Evolutionary conservation across 2,888 invertebrate genomes (phyloP), one percentile per base, ranked within the genome.

Genomic region (Watsonalla binaria): DNA sequence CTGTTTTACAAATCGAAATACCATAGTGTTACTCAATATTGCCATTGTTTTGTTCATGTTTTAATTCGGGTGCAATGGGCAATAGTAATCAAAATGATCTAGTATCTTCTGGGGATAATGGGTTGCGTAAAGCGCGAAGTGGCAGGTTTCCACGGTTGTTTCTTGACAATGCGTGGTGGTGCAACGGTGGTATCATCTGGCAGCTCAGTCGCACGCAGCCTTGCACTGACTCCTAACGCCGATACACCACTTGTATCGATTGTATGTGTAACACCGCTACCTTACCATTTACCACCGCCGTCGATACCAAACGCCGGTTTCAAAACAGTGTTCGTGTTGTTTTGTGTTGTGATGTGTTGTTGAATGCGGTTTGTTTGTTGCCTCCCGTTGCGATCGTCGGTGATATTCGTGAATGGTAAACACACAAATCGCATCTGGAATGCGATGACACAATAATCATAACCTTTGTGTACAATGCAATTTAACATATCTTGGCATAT

Each of bases 131-230:
- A 85, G 68, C 65, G 67, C 73, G 72, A 66, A 70, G 75, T 77
- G 68, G 69, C 70, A 70, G 74, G 84, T 86, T 90, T 84, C 87
- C 87, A 88, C 89, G 87, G 83, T 78, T 68, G 70, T 82, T 70
- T 78, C 78, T 82, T 75, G 82, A 88, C 88, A 89, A 86, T 87
- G 84, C 75, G 74, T 78, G 76, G 79, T 84, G 84, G 85, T 87
- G 89, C 82, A 88, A 88, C 85, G 80, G 81, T 79, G 82, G 77
- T 68, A 72, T 64, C 69, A 70, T 67, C 71, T 69, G 71, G 70
- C 70, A 70, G 74, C 64, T 83, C 84, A 86, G 84, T 86, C 82
- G 78, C 73, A 76, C 82, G 82, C 73, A 74, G 77, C 75, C 75
- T 81, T 79, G 82, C 72, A 76, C 82, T 80, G 86, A 80, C 84